phyloP scores from a whole-genome alignment of 2,888 invertebrate species.

The Globia sparganii region DNA sequence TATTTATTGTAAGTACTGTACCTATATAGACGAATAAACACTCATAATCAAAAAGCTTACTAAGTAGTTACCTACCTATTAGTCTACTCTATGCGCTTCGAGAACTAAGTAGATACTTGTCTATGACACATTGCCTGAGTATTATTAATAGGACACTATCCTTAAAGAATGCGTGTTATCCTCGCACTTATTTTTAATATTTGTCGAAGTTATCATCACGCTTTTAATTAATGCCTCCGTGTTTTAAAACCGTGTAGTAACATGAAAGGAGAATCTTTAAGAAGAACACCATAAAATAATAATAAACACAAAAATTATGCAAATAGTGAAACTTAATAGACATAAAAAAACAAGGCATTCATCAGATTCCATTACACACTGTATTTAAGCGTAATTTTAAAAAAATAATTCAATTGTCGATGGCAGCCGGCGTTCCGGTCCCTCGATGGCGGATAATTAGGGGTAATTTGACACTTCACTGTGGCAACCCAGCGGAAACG shows the following conservation, averaged over 20 bases:
- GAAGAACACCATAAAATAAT: conserved; percentile 29
- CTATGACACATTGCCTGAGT: not conserved
- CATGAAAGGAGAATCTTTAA: conserved; percentile 27
- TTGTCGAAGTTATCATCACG: not conserved
- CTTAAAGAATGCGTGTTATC: not conserved
- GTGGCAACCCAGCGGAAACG: conserved; percentile 71
- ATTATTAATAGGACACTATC: not conserved
- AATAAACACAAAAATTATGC: conserved; percentile 59
- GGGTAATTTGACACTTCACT: conserved; percentile 78
- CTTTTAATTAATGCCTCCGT: not conserved
- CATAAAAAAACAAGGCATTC: conserved; percentile 57
- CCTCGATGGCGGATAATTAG: conserved; percentile 74
- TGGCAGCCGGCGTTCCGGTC: conserved; percentile 72
- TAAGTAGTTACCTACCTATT: no score
- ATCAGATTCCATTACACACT: conserved; percentile 68
- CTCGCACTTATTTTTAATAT: not conserved
- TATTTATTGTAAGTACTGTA: no score
- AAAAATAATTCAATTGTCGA: conserved; percentile 70
- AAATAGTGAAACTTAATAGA: conserved; percentile 66
- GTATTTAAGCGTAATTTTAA: conserved; percentile 69
- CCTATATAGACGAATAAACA: no score
- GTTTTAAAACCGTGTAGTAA: not conserved
- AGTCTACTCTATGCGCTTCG: no score
- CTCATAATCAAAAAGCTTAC: no score
- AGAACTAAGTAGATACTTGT: no score